Base-by-base conservation (phyloP, 2,888 invertebrate genomes). In the Diaphora mendica region DNA sequence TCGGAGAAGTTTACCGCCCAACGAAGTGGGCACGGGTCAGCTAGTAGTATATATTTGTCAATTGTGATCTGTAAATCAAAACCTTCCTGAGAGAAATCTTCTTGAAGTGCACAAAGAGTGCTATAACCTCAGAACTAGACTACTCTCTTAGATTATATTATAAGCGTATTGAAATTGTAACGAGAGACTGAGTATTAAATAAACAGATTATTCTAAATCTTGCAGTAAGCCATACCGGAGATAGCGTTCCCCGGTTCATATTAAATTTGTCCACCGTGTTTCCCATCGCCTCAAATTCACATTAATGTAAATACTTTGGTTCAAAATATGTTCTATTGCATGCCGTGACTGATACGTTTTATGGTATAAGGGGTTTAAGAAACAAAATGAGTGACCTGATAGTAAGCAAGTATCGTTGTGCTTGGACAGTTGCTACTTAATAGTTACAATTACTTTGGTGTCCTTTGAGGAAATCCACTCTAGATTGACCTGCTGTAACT, bases 171-270 rank as follows among this genome's bases (percentile, higher is more conserved):
- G 17, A 39, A 66, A 26, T 66, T 42, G 8, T 30, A 30, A 44
- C 42, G 66, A 44, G 67, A 44, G 17, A 44, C 15, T 17, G 2
- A 67, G 20, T 67, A 67, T 67, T 44, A 30, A 62, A 30, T 26
- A 30, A 62, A 11, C 30, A 67, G 30, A 67, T 66, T 67, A 44
- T 30, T 44, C 30, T 30, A 44, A 67, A 67, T 67, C 44, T 44
- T 30, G 26, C 44, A 42, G 8, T 26, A 26, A 42, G 42, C n/a
- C 42, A 42, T n/a, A 5, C 65, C 23, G 35, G 64, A 33, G 64
- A 64, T 64, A 35, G 64, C 64, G 42, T 2, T 1, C 26, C 26
- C 66, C 66, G 67, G 20, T 44, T 44, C 30, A 44, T 20, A 67
- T 67, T 67, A 67, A 67, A 67, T 20, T 1, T 42, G 44, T 30